Evolutionary conservation across 2,797 vertebrate species (phyloP).

Genomic region (Artibeus jamaicensis): DNA sequence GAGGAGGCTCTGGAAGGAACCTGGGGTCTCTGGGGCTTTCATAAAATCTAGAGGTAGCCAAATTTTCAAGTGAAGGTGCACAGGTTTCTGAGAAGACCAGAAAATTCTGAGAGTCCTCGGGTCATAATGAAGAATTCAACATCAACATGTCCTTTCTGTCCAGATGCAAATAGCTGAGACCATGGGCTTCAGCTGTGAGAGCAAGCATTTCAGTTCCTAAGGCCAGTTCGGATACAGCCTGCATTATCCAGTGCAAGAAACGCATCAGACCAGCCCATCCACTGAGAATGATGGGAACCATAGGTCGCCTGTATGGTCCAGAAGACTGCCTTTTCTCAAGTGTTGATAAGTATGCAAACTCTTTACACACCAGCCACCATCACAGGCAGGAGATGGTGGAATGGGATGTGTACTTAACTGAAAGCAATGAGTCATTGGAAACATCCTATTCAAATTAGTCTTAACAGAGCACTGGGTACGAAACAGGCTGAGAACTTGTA

Average conservation of each 20-base stretch:
- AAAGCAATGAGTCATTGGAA: neutral
- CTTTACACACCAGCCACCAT: neutral
- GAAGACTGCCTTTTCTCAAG: neutral
- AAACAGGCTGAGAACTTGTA: neutral
- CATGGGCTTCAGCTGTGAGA: neutral
- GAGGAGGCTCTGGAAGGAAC: neutral
- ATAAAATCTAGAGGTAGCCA: neutral
- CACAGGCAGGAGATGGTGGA: neutral
- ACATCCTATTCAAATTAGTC: neutral
- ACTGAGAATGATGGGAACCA: neutral
- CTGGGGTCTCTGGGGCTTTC: neutral
- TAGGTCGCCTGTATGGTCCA: neutral
- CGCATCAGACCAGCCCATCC: neutral
- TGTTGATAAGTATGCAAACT: neutral
- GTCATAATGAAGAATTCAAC: neutral
- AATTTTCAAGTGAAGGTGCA: neutral
- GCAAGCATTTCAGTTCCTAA: neutral
- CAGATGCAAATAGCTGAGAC: neutral
- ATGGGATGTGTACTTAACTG: rapidly evolving
- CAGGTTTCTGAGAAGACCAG: neutral
- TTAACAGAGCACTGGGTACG: neutral
- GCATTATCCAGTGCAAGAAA: neutral
- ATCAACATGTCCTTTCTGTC: neutral
- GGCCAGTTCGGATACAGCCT: neutral
- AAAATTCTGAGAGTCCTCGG: neutral